phyloP scores from a whole-genome alignment of 2,113 vertebrate genomes.

The Alethe castanea region DNA sequence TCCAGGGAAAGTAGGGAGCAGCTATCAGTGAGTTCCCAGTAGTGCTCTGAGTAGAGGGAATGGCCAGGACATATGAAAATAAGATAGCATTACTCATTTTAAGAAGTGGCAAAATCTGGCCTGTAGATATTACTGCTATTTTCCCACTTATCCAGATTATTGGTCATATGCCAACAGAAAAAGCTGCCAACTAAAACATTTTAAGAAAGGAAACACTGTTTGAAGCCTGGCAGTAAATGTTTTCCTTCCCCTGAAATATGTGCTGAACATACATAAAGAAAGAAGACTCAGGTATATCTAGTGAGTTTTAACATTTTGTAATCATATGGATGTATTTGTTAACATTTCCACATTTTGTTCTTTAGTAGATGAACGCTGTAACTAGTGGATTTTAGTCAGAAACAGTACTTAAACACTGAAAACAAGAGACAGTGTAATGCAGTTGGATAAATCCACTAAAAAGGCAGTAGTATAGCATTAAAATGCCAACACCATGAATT shows the following conservation, averaged over 20 bases:
- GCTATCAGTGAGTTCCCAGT: neutral
- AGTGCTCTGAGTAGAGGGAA: neutral
- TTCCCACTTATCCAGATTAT: neutral
- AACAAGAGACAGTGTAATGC: neutral
- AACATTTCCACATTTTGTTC: neutral
- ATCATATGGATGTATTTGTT: neutral
- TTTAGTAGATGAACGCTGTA: neutral
- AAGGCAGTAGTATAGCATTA: neutral
- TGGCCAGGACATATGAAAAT: neutral
- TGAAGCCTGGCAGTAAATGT: constrained; percentile 11
- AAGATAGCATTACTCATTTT: neutral
- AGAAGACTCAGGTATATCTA: neutral
- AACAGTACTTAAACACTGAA: neutral
- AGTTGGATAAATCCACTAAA: neutral
- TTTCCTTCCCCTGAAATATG: constrained; percentile 1
- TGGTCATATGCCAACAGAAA: neutral
- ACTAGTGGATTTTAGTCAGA: neutral
- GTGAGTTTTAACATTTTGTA: neutral
- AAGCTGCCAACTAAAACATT: constrained; percentile 31
- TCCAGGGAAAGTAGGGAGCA: neutral
- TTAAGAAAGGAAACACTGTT: constrained; percentile 25
- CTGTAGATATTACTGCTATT: neutral
- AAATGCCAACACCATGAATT: neutral
- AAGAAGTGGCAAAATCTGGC: constrained; percentile 18
- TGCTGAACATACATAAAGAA: neutral